Base-by-base conservation (phyloP, 1,140 invertebrate species). In the Ladona fulva region DNA sequence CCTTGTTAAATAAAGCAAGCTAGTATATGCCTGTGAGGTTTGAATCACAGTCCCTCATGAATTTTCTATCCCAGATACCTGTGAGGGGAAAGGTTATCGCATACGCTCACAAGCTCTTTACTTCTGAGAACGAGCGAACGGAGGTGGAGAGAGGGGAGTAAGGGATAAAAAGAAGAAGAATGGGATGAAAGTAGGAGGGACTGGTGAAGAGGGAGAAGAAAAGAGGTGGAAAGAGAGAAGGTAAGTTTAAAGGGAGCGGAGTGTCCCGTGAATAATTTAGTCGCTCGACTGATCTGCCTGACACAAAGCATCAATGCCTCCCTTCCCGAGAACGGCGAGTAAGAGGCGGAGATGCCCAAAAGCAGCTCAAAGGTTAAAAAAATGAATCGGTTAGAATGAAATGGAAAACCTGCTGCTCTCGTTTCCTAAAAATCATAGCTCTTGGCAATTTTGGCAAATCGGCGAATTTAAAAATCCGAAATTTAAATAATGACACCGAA, bases 41-140 rank as follows among this genome's bases (percentile, higher is more conserved):
- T 66, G 52, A 66, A 66, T 66, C 52, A 22, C 14, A 12, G 52
- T 16, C 52, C 52, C 52, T 66, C 52, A 66, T 66, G 52, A 66
- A 66, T 66, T 66, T 66, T 66, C 52, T 66, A 66, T 66, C 52
- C 52, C 52, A 66, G 52, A 66, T 66, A 66, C 52, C 52, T 66
- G 52, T 66, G 52, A 19, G 52, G 52, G 52, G 52, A 66, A 66
- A 66, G 52, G 52, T 66, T 66, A 66, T 66, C 52, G 52, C 52
- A 66, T 66, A 22, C 52, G n/a, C n/a, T 11, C 44, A 52, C 44
- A 52, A 19, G 44, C 44, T 66, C 52, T 66, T 66, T 66, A 22
- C 52, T 37, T 37, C 3, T n/a, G n/a, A 52, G 44, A 52, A 52
- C 1, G 52, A 22, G n/a, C 52, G 52, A 66, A 66, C 14, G 52